Evolutionary conservation across 2,888 invertebrate species (phyloP), one percentile per base, ranked within the genome.

Genomic region (Podotricha telesiphe): DNA sequence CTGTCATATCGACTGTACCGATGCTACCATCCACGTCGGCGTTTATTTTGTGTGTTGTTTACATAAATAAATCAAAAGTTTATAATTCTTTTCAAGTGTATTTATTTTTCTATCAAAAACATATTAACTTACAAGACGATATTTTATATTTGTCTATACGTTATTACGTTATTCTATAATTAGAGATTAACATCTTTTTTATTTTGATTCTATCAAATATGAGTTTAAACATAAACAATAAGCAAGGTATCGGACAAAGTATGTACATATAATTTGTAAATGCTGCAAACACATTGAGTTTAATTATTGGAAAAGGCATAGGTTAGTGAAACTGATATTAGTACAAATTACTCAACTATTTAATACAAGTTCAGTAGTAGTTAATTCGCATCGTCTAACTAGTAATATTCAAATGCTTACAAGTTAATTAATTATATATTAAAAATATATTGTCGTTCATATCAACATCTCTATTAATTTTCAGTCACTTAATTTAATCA

Each of bases 1-100:
- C 77, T 88, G 15, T 78, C 78, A 11, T 87, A 84, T 71, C 77
- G 74, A 68, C 58, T 87, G 6, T 84, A 73, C 67, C 77, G 80
- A 66, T 86, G 86, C 65, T 73, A 74, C 37, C 76, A 82, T 69
- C 82, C 82, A 0, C 74, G 80, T 22, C 76, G 76, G 13, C 71
- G 72, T 17, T 53, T 82, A 4, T 17, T 79, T 3, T 77, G 77
- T 68, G 65, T 61, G 40, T 69, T 62, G 37, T 70, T 70, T 15
- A 71, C 58, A 65, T 62, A 53, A 65, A 47, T 66, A 69, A 71
- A 70, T 62, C 13, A 34, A 53, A 45, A 69, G 48, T 8, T 22
- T 47, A 45, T 11, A 34, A 34, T 17, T 53, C 28, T 17, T 34
- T n/a, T 34, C 45, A 40, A 11, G 48, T 15, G 8, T 19, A 55